Evolutionary conservation across 2,113 vertebrate species (phyloP).

Genomic region (Larimichthys crocea): DNA sequence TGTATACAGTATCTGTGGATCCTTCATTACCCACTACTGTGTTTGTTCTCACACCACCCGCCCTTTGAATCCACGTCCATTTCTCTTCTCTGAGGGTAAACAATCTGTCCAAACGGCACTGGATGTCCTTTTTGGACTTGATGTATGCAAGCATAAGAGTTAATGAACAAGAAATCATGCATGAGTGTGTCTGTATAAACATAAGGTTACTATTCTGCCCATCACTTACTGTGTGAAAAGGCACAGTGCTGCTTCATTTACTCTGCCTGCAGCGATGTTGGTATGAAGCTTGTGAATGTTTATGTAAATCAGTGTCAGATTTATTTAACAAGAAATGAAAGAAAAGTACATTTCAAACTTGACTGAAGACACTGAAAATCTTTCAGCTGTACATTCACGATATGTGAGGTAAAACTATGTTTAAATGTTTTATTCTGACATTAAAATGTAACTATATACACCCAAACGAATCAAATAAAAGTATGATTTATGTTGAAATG

Average conservation of each 20-base stretch:
- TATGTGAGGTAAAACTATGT: background rate
- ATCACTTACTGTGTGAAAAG: background rate
- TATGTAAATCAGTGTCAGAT: background rate
- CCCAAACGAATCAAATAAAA: background rate
- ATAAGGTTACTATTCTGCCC: background rate
- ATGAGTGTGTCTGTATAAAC: conserved; percentile 15
- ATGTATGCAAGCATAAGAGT: background rate
- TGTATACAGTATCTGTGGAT: conserved; percentile 5
- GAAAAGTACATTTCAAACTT: background rate
- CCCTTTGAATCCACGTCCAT: background rate
- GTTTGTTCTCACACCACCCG: background rate
- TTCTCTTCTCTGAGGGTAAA: conserved; percentile 2
- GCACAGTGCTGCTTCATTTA: background rate
- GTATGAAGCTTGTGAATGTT: background rate
- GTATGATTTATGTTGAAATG: background rate
- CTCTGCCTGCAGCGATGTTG: background rate
- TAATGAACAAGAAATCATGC: conserved; percentile 9
- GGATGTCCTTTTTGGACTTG: background rate
- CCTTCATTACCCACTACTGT: background rate
- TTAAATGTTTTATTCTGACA: background rate
- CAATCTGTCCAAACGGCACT: conserved; percentile 4
- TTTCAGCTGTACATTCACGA: background rate
- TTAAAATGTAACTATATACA: too few species aligned
- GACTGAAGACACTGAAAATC: background rate
- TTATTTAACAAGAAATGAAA: background rate